phyloP scores from a whole-genome alignment of 2,888 invertebrate species.

The Drosophila pseudotakahashii region DNA sequence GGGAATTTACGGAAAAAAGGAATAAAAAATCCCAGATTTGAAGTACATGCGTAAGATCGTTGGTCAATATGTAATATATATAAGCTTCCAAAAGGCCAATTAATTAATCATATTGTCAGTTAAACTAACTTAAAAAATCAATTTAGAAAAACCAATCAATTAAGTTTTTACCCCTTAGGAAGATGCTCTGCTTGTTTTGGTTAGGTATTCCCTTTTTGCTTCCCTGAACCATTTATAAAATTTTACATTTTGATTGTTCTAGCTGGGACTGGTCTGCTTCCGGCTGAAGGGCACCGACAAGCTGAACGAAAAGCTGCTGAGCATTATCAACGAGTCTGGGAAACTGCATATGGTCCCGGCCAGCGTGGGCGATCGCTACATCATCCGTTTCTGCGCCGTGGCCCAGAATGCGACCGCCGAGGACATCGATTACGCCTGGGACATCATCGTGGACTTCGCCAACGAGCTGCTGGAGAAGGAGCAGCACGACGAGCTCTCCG shows the following conservation, averaged over 20 bases:
- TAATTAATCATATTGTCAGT: too few species aligned
- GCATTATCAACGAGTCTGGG: constrained; percentile 96
- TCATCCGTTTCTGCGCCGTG: constrained; percentile 97
- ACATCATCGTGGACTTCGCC: constrained; percentile 91
- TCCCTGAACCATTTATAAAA: background rate
- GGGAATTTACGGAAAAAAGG: too few species aligned
- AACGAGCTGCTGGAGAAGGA: constrained; percentile 91
- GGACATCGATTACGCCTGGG: constrained; percentile 94
- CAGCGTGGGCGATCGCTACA: constrained; percentile 93
- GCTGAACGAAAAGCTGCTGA: constrained; percentile 95
- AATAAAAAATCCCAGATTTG: too few species aligned
- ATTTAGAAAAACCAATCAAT: too few species aligned
- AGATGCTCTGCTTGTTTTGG: too few species aligned
- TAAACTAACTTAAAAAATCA: too few species aligned
- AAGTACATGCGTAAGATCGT: too few species aligned
- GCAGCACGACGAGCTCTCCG: constrained; percentile 89
- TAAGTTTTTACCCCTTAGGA: too few species aligned
- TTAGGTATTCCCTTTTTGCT: background rate
- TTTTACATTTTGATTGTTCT: background rate
- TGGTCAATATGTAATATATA: too few species aligned
- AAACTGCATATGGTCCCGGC: constrained; percentile 99
- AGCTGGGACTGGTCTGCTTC: constrained; percentile 97
- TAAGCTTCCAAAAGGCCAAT: too few species aligned
- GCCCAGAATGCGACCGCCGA: constrained; percentile 94
- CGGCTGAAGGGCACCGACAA: constrained; percentile 91